Percentiles rank a stretch among this genome's conserved stretches.
phyloP scores from a whole-genome alignment of 2,888 invertebrate species.

The Leptarthrus brevirostris region DNA sequence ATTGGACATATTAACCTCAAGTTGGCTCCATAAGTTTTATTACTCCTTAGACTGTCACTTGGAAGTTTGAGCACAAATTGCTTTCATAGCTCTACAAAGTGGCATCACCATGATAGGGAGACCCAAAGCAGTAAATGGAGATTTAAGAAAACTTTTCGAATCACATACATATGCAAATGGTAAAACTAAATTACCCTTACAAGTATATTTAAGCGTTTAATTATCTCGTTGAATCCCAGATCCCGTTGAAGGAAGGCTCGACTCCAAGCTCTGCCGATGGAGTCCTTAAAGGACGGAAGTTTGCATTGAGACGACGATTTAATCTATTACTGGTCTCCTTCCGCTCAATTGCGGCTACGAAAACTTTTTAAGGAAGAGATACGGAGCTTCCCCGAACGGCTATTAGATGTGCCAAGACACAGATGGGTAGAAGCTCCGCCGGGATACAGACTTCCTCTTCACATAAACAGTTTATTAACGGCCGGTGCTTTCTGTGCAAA shows the following conservation, averaged over 20 bases:
- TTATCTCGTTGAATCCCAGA: slow-evolving; percentile 42
- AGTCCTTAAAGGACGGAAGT: slow-evolving; percentile 1
- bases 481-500: neutral
- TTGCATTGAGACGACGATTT: slow-evolving; percentile 43
- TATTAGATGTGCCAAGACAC: slow-evolving; percentile 42
- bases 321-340: slow-evolving; percentile 25
- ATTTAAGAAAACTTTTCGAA: slow-evolving; percentile 27
- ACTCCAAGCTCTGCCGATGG: too few species aligned
- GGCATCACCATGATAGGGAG: slow-evolving; percentile 20
- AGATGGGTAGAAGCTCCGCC: slow-evolving; percentile 12
- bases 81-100: slow-evolving; percentile 49
- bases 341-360: slow-evolving; percentile 4
- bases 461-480: slow-evolving; percentile 50
- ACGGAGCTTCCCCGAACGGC: slow-evolving; percentile 45
- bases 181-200: slow-evolving; percentile 50
- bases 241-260: too few species aligned
- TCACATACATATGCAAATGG: slow-evolving; percentile 49
- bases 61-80: slow-evolving; percentile 52
- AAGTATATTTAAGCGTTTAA: slow-evolving; percentile 53
- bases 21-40: slow-evolving; percentile 49
- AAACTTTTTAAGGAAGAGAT: slow-evolving; percentile 44
- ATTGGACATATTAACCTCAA: slow-evolving; percentile 51
- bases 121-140: slow-evolving; percentile 17
- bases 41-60: slow-evolving; percentile 50
- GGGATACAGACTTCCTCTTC: neutral